A percentile compares a stretch with the other conserved stretches of the same genome.
phyloP scores from a whole-genome alignment of 2,113 vertebrate species.

The Cyanistes caeruleus region DNA sequence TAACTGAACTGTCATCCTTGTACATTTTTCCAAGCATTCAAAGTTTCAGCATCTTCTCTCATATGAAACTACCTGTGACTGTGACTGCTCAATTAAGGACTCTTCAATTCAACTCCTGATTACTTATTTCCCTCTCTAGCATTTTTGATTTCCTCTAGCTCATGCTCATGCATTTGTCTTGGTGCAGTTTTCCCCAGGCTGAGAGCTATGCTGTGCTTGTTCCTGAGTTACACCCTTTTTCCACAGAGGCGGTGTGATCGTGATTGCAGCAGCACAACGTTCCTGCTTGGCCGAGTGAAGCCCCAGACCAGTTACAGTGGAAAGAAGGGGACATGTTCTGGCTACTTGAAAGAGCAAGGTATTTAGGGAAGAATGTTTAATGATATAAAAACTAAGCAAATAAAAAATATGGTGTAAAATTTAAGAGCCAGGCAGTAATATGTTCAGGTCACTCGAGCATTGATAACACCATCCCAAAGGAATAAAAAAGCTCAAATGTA shows the following conservation, averaged over 20 bases:
- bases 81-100: background rate
- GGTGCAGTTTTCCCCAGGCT: background rate
- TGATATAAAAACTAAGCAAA: background rate
- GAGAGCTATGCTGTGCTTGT: background rate
- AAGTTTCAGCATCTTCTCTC: background rate
- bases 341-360: background rate
- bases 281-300: background rate
- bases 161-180: background rate
- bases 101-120: background rate
- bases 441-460: background rate
- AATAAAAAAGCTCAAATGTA: slow-evolving; percentile 17
- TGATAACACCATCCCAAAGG: background rate
- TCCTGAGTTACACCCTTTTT: background rate
- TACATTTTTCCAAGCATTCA: background rate
- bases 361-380: background rate
- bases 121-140: background rate
- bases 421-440: background rate
- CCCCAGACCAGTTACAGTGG: background rate
- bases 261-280: background rate
- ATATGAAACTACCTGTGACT: background rate
- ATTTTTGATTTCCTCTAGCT: background rate
- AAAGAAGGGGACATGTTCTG: background rate
- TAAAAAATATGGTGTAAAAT: background rate
- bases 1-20: background rate
- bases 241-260: background rate